A percentile compares a stretch with the other conserved stretches of the same genome.
Evolutionary conservation across 2,888 invertebrate species (phyloP).

Genomic region (Latrodectus hesperus): DNA sequence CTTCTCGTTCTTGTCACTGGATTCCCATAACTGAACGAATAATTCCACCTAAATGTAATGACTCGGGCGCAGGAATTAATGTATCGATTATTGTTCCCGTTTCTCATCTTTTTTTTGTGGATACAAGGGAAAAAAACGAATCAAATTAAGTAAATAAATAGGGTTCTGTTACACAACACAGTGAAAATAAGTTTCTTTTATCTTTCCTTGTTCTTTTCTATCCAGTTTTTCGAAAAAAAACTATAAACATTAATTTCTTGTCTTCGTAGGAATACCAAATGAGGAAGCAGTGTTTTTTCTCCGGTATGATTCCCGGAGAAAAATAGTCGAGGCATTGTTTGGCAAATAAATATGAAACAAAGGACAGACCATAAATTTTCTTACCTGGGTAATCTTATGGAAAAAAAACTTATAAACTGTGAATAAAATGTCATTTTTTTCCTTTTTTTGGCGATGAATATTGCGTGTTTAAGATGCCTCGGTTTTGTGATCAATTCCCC

Average conservation of each 20-base stretch:
- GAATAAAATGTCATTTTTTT: neutral
- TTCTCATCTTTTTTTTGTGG: slow-evolving; percentile 1
- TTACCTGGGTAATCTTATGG: neutral
- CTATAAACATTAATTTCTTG: slow-evolving; percentile 2
- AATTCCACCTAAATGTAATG: slow-evolving; percentile 31
- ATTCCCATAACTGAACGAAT: slow-evolving; percentile 15
- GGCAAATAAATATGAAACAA: neutral
- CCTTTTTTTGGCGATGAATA: neutral
- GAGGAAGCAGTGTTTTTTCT: neutral
- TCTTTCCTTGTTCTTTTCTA: neutral
- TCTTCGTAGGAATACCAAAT: neutral
- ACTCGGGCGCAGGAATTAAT: slow-evolving; percentile 31
- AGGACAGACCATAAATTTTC: neutral
- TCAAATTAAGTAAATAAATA: slow-evolving; percentile 11
- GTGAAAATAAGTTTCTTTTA: neutral
- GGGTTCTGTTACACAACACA: slow-evolving; percentile 10
- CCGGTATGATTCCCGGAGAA: neutral
- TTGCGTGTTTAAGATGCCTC: neutral
- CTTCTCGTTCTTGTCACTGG: slow-evolving; percentile 18
- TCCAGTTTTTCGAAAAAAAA: neutral
- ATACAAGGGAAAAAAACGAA: neutral
- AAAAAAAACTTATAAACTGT: neutral
- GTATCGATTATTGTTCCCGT: slow-evolving; percentile 29
- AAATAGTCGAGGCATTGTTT: neutral
- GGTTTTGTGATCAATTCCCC: too few species aligned